Evolutionary conservation across 1,140 invertebrate genomes (phyloP).

Genomic region (Palaemon carinicauda): DNA sequence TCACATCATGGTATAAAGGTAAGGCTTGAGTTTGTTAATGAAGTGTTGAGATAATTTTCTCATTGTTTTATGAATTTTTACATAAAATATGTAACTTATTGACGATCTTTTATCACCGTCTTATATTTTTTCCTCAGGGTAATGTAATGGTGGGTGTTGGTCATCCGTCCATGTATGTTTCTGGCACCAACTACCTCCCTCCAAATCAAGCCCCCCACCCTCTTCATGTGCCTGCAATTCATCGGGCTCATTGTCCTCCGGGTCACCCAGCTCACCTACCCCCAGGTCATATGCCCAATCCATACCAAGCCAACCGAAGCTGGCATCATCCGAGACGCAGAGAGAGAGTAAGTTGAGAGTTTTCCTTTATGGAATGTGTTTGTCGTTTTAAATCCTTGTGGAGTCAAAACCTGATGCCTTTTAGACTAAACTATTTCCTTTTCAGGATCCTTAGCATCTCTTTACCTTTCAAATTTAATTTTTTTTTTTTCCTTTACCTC

Average conservation of each 20-base stretch:
- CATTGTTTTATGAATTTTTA: neutral
- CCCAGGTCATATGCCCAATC: slow-evolving; percentile 35
- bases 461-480: too few relatives aligned
- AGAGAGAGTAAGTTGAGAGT: slow-evolving; percentile 39
- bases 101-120: neutral
- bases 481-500: too few relatives aligned
- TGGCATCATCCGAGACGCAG: slow-evolving; percentile 45
- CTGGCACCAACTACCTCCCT: slow-evolving; percentile 22
- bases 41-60: neutral
- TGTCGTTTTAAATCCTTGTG: neutral
- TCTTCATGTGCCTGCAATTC: slow-evolving; percentile 7
- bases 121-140: neutral
- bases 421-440: too few relatives aligned
- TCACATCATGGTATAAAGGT: slow-evolving; percentile 18
- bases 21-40: neutral
- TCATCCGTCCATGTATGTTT: slow-evolving; percentile 50
- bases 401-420: too few relatives aligned
- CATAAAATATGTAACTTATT: neutral
- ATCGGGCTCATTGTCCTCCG: slow-evolving; percentile 6
- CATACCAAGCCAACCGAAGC: slow-evolving; percentile 40
- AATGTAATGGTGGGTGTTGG: slow-evolving; percentile 14
- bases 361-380: neutral
- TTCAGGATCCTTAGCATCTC: too few relatives aligned
- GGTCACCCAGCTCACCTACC: slow-evolving; percentile 28
- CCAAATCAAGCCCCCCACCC: slow-evolving; percentile 17